These are phyloP conservation scores for Crenichthys baileyi DNA, from an alignment of 2,797 vertebrate species.

Conservation along the genomic window DNA sequence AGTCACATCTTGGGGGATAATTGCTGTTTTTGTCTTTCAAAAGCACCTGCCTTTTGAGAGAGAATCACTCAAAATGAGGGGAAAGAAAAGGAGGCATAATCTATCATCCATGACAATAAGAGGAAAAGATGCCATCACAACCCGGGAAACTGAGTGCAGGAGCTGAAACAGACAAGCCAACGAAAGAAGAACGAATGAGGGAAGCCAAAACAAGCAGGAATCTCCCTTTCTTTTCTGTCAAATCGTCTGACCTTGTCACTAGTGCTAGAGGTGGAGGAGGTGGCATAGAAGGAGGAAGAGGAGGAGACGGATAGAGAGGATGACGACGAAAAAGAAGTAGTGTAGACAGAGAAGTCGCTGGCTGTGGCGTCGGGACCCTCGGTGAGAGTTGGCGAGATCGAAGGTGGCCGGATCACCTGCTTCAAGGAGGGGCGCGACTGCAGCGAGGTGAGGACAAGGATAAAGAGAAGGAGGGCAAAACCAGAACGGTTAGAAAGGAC, in stretches of 20 bases:
- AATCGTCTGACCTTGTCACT: slow-evolving; percentile 82
- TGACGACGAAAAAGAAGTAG: slow-evolving; percentile 72
- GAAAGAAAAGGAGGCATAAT: slow-evolving; percentile 12
- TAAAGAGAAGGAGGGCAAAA: slow-evolving; percentile 52
- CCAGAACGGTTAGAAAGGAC: slow-evolving; percentile 65
- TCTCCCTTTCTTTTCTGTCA: slow-evolving; percentile 61
- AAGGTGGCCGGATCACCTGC: slow-evolving; percentile 61
- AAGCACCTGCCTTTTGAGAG: slow-evolving; percentile 32
- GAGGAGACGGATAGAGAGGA: slow-evolving; percentile 78
- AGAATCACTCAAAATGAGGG: slow-evolving; percentile 30
- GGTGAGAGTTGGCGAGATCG: slow-evolving; percentile 76
- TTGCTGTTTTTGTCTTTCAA: slow-evolving; percentile 41
- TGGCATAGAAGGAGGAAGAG: slow-evolving; percentile 83
- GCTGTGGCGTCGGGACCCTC: slow-evolving; percentile 80
- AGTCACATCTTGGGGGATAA: slow-evolving; percentile 19
- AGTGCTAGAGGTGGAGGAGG: slow-evolving; percentile 81
- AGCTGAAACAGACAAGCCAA: slow-evolving; percentile 49
- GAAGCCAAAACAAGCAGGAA: slow-evolving; percentile 66
- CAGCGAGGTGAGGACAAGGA: slow-evolving; percentile 44
- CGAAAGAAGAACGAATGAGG: slow-evolving; percentile 47
- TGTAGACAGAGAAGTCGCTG: slow-evolving; percentile 75
- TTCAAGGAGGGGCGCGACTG: slow-evolving; percentile 65
- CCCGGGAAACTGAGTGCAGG: slow-evolving; percentile 44
- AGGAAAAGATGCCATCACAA: slow-evolving; percentile 20
- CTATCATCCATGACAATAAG: slow-evolving; percentile 25